Conservation (phyloP, 2,113 vertebrate genomes). For the Apteryx mantelli region DNA sequence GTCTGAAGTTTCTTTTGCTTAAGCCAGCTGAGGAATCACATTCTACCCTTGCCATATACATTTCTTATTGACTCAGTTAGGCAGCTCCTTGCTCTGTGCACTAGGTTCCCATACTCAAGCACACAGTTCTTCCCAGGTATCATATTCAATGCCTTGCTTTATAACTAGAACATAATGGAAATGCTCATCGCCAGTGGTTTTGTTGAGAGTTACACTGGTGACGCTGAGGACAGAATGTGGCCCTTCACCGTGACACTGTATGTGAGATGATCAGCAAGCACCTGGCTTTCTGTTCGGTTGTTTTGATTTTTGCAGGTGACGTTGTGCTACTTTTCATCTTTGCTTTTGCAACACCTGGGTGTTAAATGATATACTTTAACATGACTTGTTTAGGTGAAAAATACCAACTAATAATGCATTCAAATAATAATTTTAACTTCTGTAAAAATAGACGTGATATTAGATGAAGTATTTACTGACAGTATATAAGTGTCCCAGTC, state of each 20-base stretch:
- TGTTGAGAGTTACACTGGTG: not conserved
- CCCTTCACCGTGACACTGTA: not conserved
- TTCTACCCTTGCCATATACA: not conserved
- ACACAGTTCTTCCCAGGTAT: not conserved
- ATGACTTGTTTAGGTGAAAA: not conserved
- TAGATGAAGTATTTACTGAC: not conserved
- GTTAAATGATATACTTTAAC: not conserved
- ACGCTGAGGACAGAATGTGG: not conserved
- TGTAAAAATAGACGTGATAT: not conserved
- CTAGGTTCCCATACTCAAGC: not conserved
- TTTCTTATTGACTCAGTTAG: not conserved
- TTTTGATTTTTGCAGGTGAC: not conserved
- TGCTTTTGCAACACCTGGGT: not conserved
- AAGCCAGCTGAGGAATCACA: not conserved
- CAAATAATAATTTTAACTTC: not conserved
- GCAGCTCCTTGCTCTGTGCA: not conserved
- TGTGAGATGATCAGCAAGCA: not conserved
- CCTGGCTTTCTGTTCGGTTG: not conserved
- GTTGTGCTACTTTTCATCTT: not conserved
- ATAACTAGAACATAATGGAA: not conserved
- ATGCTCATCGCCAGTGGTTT: not conserved
- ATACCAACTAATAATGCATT: not conserved
- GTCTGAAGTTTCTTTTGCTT: not conserved
- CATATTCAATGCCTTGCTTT: not conserved
- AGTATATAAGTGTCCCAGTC: not conserved